These are phyloP conservation scores for Sus cebifrons DNA, from an alignment of 2,797 vertebrate genomes.

Conservation along the genomic window DNA sequence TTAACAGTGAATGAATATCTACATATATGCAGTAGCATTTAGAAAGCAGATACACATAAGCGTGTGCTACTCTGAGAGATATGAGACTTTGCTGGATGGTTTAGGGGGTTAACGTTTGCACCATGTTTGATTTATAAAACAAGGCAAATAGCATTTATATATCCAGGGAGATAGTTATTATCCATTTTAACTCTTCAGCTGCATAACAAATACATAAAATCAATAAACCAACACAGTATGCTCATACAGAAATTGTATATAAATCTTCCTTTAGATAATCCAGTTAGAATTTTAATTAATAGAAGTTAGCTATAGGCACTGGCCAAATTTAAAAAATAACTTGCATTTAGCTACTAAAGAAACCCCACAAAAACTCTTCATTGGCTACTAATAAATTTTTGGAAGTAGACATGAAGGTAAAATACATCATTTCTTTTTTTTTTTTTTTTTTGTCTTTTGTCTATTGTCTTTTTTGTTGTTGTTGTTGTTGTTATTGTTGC, in stretches of 20 bases:
- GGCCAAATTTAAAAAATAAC: slow-evolving; percentile 46
- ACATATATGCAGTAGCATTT: background rate
- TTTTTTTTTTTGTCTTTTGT: too few relatives aligned
- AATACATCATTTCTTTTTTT: background rate
- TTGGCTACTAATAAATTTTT: slow-evolving; percentile 38
- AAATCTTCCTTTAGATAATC: slow-evolving; percentile 9
- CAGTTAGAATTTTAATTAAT: background rate
- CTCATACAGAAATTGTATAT: background rate
- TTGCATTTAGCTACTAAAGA: background rate
- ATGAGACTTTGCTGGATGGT: background rate
- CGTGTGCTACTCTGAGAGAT: background rate
- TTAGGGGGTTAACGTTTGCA: background rate
- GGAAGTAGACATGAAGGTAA: slow-evolving; percentile 31
- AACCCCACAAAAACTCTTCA: background rate
- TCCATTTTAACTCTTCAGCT: background rate
- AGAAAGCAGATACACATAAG: background rate
- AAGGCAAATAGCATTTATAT: background rate
- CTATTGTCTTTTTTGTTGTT: too few relatives aligned
- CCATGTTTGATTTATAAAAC: background rate
- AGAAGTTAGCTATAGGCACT: background rate
- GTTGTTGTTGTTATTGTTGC: too few relatives aligned
- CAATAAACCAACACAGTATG: background rate
- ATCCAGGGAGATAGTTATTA: background rate
- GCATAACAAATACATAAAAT: slow-evolving; percentile 25
- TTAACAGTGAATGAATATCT: slow-evolving; percentile 40